Percentiles rank a stretch among this genome's conserved stretches.
These are phyloP conservation scores for Sipunculus nudus DNA, from an alignment of 2,888 invertebrate genomes.

Conservation along the genomic window DNA sequence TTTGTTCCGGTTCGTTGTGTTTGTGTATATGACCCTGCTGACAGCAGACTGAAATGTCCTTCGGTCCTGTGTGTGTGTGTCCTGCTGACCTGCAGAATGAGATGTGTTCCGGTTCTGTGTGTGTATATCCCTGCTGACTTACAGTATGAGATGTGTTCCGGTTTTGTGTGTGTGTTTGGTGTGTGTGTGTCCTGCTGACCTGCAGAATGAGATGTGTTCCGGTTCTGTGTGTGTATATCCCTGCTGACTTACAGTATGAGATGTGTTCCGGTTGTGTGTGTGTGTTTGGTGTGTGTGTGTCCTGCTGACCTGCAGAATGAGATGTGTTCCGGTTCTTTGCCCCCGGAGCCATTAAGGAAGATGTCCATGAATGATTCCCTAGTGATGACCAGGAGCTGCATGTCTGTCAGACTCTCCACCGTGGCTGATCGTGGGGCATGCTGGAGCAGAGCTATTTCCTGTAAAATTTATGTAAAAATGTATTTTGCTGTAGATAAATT, in stretches of 20 bases:
- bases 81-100: too few species aligned
- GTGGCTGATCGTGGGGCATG: constrained; percentile 26
- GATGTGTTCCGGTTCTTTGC: too few species aligned
- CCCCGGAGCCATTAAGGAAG: constrained; percentile 22
- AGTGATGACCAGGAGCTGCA: constrained; percentile 28
- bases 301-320: too few species aligned
- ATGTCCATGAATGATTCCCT: constrained; percentile 32
- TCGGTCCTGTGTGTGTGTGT: not conserved
- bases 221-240: constrained; percentile 23
- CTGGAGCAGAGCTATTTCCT: constrained; percentile 36
- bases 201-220: constrained; percentile 53
- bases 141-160: too few species aligned
- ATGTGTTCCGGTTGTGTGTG: constrained; percentile 53
- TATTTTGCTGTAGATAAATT: too few species aligned
- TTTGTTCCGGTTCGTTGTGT: too few species aligned
- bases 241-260: constrained; percentile 51
- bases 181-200: constrained; percentile 30
- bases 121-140: not conserved
- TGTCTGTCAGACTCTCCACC: constrained; percentile 28
- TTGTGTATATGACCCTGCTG: not conserved
- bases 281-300: too few species aligned
- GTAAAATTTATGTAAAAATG: too few species aligned
- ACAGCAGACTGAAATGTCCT: not conserved
- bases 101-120: too few species aligned
- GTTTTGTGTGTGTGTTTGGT: too few species aligned